A percentile compares a stretch with the other conserved stretches of the same genome.
Conservation (phyloP, 2,113 vertebrate genomes). For the Nibea coibor region DNA sequence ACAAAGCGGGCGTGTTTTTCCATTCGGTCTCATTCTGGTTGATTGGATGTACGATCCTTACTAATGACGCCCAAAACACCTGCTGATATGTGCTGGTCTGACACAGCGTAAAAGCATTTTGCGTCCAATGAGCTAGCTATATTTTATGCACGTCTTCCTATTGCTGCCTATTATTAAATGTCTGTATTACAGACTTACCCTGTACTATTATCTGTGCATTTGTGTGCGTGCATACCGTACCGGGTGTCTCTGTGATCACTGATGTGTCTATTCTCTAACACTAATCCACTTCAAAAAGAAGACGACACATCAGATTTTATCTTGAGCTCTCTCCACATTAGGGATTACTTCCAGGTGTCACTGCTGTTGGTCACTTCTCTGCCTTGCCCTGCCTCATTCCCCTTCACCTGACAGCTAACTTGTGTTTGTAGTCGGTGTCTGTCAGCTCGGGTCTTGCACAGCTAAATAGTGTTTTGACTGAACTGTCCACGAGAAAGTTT, state of each 20-base stretch:
- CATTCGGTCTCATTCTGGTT: not conserved
- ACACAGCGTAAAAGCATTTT: not conserved
- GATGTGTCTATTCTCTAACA: conserved; percentile 5
- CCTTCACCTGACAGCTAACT: conserved; percentile 17
- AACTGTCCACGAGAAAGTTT: conserved; percentile 42
- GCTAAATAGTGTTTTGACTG: conserved; percentile 31
- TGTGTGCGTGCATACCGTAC: not conserved
- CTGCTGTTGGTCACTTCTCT: conserved; percentile 24
- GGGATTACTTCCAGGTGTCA: conserved; percentile 18
- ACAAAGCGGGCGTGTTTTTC: conserved; percentile 15
- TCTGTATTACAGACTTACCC: not conserved
- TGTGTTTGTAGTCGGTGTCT: not conserved
- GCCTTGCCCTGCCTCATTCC: conserved; percentile 11
- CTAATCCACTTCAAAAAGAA: conserved; percentile 28
- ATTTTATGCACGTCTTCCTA: not conserved
- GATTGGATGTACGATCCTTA: not conserved
- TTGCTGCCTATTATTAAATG: not conserved
- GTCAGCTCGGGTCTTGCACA: conserved; percentile 37
- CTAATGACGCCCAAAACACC: conserved; percentile 17
- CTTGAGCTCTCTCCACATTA: not conserved
- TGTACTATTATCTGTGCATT: conserved; percentile 13
- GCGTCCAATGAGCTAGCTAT: not conserved
- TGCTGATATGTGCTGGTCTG: not conserved
- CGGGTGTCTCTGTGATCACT: not conserved
- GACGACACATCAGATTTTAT: conserved; percentile 47